Evolutionary conservation across 1,140 invertebrate species (phyloP).

Genomic region (Pogonognathellus flavescens): DNA sequence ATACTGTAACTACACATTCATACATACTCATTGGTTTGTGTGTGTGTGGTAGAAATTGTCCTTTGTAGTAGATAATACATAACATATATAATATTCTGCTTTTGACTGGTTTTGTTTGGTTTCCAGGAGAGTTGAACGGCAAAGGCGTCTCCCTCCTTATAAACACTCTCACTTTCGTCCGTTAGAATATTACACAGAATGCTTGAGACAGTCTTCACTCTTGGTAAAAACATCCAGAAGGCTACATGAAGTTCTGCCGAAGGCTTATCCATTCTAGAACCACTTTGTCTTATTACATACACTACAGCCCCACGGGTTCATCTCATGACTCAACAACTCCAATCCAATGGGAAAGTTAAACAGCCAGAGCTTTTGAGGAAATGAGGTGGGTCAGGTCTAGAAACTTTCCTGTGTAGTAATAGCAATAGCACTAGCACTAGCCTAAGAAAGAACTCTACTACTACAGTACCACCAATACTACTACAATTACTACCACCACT

Average conservation of each 20-base stretch:
- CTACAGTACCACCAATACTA: no score
- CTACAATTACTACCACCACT: no score
- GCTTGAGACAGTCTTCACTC: not conserved
- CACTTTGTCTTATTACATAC: not conserved
- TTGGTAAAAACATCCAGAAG: not conserved
- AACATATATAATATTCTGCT: slow-evolving; percentile 1
- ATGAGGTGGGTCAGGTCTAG: slow-evolving; percentile 46
- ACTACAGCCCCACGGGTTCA: not conserved
- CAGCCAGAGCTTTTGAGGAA: not conserved
- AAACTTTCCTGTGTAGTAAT: not conserved
- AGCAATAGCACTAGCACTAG: not conserved
- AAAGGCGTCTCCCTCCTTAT: slow-evolving; percentile 10
- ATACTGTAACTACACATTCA: no score
- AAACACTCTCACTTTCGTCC: slow-evolving; percentile 24
- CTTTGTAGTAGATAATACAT: not conserved
- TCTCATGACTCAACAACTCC: not conserved
- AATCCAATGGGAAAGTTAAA: not conserved
- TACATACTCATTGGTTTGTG: no score
- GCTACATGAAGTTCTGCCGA: not conserved
- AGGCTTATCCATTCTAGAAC: not conserved
- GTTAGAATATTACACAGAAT: not conserved
- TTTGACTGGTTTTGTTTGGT: not conserved
- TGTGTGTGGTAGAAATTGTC: not conserved
- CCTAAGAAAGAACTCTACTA: not conserved
- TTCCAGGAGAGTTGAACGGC: not conserved